A percentile compares a stretch with the other conserved stretches of the same genome.
phyloP scores from a whole-genome alignment of 2,888 invertebrate genomes.

The Crioceris asparagi region DNA sequence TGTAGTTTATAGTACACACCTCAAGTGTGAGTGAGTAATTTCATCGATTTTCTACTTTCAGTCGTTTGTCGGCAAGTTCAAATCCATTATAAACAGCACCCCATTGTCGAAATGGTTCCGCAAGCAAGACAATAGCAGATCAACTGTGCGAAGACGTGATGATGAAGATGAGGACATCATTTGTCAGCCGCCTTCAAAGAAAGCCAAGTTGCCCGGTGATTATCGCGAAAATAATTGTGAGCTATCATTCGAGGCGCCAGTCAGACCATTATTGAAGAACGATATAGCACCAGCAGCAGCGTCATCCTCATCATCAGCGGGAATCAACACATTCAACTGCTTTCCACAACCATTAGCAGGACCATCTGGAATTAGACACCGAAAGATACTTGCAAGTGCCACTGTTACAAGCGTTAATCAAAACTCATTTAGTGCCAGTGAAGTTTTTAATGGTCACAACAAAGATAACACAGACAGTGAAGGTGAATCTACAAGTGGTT shows the following conservation, averaged over 20 bases:
- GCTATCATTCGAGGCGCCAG: too few species aligned
- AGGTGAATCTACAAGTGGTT: constrained; percentile 47
- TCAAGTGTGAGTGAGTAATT: neutral
- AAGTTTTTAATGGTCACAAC: constrained; percentile 33
- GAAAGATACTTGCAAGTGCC: constrained; percentile 26
- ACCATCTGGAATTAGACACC: constrained; percentile 30
- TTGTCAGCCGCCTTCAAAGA: constrained; percentile 42
- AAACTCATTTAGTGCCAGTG: constrained; percentile 11
- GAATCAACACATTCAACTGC: constrained; percentile 14
- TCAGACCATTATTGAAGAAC: too few species aligned
- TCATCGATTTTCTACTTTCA: constrained; percentile 34
- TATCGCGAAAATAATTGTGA: constrained; percentile 7
- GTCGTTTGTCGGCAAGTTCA: constrained; percentile 62
- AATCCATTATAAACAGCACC: constrained; percentile 49
- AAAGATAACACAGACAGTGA: constrained; percentile 47
- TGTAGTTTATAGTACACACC: too few species aligned
- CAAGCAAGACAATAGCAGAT: constrained; percentile 21
- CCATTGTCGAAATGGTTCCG: constrained; percentile 47
- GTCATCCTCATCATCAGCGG: too few species aligned
- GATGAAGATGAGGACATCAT: constrained; percentile 30
- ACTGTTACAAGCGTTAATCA: too few species aligned
- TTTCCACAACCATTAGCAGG: constrained; percentile 33
- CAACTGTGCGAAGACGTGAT: constrained; percentile 34
- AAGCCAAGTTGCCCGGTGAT: constrained; percentile 26
- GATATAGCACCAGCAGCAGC: too few species aligned